Conservation (phyloP, 2,113 vertebrate genomes). For the Lasiurus borealis region DNA sequence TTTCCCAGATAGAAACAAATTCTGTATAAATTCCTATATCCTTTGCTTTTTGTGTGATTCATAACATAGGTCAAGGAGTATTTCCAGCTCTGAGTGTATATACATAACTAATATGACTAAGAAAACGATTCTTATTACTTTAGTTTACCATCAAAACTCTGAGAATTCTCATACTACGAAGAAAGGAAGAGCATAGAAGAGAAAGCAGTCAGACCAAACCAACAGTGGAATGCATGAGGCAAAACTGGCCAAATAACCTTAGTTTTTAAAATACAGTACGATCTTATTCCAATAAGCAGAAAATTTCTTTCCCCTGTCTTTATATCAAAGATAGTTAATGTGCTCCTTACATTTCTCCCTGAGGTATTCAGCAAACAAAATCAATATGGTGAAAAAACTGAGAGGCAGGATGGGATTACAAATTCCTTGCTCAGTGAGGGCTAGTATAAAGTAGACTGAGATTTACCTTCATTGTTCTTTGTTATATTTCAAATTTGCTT, state of each 20-base stretch:
- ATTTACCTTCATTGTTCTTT: conserved; percentile 56
- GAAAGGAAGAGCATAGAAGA: conserved; percentile 34
- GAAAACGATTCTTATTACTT: conserved; percentile 44
- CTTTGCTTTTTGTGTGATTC: conserved; percentile 3
- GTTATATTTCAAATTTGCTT: conserved; percentile 43
- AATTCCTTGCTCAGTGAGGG: conserved; percentile 47
- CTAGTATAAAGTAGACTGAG: neutral
- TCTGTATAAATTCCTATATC: conserved; percentile 34
- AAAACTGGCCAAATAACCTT: conserved; percentile 14
- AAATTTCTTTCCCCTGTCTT: conserved; percentile 49
- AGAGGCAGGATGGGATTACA: conserved; percentile 63
- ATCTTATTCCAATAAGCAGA: conserved; percentile 18
- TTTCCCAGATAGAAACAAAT: conserved; percentile 13
- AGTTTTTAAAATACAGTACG: conserved; percentile 49
- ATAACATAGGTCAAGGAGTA: conserved; percentile 15
- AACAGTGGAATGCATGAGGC: neutral
- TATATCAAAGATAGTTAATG: conserved; percentile 58
- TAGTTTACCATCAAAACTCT: conserved; percentile 49
- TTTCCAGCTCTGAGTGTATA: neutral
- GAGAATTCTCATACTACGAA: conserved; percentile 24
- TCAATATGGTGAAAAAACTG: conserved; percentile 59
- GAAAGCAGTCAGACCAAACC: neutral
- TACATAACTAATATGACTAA: neutral
- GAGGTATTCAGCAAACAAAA: conserved; percentile 61
- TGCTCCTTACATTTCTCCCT: conserved; percentile 43